Conservation (phyloP, 1,140 invertebrate species). For the Pygmarrhopalites habei region DNA sequence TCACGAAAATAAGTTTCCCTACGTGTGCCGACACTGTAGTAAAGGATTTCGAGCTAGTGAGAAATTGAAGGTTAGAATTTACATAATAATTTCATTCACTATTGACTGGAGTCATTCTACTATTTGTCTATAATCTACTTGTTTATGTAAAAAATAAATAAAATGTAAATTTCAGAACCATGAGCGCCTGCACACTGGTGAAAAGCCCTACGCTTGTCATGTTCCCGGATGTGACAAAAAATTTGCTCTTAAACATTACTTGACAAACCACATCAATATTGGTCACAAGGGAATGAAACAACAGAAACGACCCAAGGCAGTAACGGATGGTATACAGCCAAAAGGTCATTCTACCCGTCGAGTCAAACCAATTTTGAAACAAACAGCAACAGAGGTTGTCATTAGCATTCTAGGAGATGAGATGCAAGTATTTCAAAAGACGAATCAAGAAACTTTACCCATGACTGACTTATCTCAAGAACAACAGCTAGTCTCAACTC, state of each 20-base stretch:
- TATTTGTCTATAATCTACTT: too few species aligned
- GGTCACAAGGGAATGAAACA: not conserved
- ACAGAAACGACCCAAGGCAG: not conserved
- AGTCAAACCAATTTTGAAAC: not conserved
- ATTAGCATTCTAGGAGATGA: not conserved
- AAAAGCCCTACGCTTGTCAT: not conserved
- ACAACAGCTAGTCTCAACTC: not conserved
- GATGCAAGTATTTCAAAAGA: not conserved
- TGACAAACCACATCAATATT: not conserved
- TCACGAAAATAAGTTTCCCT: not conserved
- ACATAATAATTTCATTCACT: too few species aligned
- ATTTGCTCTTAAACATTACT: not conserved
- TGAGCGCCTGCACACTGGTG: not conserved
- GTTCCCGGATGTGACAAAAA: not conserved
- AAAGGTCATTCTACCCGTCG: not conserved
- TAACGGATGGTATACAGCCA: not conserved
- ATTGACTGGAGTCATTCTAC: too few species aligned
- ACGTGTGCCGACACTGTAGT: not conserved
- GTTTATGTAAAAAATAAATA: too few species aligned
- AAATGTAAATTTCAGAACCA: too few species aligned
- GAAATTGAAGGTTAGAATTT: too few species aligned
- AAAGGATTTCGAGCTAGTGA: slow-evolving; percentile 1
- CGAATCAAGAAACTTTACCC: not conserved
- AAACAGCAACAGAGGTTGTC: not conserved
- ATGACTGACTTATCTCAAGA: not conserved